Conservation (phyloP, 1,140 invertebrate genomes). For the Drosophila tani region DNA sequence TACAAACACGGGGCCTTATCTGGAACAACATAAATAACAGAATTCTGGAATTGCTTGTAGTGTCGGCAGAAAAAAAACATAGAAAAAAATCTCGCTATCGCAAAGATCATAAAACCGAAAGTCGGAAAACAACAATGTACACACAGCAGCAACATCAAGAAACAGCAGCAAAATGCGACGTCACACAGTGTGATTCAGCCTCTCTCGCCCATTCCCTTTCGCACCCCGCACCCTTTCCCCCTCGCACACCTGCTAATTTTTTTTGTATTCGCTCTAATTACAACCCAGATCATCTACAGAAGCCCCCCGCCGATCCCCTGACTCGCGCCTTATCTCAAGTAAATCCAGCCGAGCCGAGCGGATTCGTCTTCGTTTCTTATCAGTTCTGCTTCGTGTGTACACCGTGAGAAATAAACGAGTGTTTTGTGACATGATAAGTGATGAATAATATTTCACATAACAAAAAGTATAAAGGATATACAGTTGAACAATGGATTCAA, state of each 20-base stretch:
- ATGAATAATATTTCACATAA: not conserved
- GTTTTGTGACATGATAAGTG: not conserved
- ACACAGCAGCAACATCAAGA: slow-evolving; percentile 13
- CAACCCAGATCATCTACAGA: slow-evolving; percentile 40
- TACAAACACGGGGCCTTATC: slow-evolving; percentile 56
- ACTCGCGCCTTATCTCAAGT: slow-evolving; percentile 11
- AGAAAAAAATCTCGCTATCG: slow-evolving; percentile 10
- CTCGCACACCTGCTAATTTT: slow-evolving; percentile 60
- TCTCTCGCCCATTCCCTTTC: slow-evolving; percentile 5
- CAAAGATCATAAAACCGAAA: slow-evolving; percentile 52
- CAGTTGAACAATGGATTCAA: not conserved
- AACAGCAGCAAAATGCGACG: slow-evolving; percentile 31
- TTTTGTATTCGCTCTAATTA: slow-evolving; percentile 68
- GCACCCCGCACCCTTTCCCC: not conserved
- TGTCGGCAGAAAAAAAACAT: not conserved
- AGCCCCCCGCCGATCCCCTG: slow-evolving; percentile 23
- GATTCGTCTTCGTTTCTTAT: slow-evolving; percentile 26
- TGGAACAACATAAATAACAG: slow-evolving; percentile 64
- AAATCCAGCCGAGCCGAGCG: slow-evolving; percentile 23
- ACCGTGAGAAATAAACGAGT: not conserved
- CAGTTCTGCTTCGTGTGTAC: slow-evolving; percentile 23
- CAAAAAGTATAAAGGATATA: fast-evolving
- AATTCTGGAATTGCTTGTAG: slow-evolving; percentile 31
- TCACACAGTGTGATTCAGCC: slow-evolving; percentile 41
- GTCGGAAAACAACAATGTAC: slow-evolving; percentile 20